Conservation (phyloP, 2,888 invertebrate genomes). For the Melanchra persicariae region DNA sequence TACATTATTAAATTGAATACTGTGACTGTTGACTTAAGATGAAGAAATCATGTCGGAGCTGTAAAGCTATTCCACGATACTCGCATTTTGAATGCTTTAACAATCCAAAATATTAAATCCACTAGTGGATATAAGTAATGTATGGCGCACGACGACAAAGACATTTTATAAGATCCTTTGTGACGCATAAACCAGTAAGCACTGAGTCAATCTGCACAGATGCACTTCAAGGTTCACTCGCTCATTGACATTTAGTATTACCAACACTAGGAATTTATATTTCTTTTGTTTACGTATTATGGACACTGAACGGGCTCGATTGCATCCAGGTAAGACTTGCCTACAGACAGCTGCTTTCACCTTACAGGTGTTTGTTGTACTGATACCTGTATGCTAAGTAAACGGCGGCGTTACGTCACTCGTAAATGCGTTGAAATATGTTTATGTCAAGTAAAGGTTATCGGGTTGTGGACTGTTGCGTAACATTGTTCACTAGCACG, state of each 20-base stretch:
- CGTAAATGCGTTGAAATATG: constrained; percentile 26
- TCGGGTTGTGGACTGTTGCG: constrained; percentile 58
- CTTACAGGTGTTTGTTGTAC: constrained; percentile 76
- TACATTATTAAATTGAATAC: background rate
- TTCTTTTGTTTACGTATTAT: constrained; percentile 67
- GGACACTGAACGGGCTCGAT: constrained; percentile 51
- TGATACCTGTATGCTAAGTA: constrained; percentile 64
- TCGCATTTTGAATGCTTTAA: too few relatives aligned
- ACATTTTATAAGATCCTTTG: constrained; percentile 66
- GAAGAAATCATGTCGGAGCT: background rate
- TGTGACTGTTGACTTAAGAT: background rate
- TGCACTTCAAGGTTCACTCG: constrained; percentile 66
- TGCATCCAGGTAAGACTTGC: constrained; percentile 6
- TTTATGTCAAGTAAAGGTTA: constrained; percentile 40
- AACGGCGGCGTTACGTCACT: constrained; percentile 78
- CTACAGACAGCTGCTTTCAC: constrained; percentile 75
- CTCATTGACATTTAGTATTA: constrained; percentile 62
- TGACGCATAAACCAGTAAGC: constrained; percentile 64
- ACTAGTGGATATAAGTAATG: constrained; percentile 8
- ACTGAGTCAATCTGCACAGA: constrained; percentile 70
- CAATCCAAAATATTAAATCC: background rate
- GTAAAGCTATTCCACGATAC: background rate
- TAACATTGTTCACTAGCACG: constrained; percentile 24
- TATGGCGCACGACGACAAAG: constrained; percentile 25
- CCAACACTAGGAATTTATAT: constrained; percentile 49